phyloP scores from a whole-genome alignment of 2,888 invertebrate genomes.

The Leptopilina syphax region DNA sequence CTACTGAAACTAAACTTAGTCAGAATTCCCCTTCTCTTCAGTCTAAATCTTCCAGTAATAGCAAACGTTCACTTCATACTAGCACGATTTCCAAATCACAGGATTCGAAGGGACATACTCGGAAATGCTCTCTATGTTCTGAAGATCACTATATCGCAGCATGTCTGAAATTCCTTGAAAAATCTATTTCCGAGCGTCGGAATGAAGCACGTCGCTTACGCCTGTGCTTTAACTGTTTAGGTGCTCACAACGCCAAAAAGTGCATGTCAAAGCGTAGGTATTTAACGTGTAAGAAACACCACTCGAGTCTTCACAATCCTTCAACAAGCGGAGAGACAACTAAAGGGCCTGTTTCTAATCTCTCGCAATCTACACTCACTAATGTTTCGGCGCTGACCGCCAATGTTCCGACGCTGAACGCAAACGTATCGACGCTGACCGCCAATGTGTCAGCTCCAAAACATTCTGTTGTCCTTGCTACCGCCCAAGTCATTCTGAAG shows the following conservation, averaged over 20 bases:
- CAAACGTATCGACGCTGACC: conserved; percentile 27
- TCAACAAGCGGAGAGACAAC: too few species aligned
- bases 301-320: too few species aligned
- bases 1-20: neutral
- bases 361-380: neutral
- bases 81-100: too few species aligned
- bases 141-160: too few species aligned
- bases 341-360: too few species aligned
- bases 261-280: neutral
- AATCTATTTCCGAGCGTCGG: neutral
- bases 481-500: conserved; percentile 39
- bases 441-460: conserved; percentile 15
- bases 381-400: neutral
- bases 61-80: too few species aligned
- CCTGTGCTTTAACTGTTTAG: neutral
- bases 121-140: too few species aligned
- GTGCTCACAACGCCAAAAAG: neutral
- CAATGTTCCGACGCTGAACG: conserved; percentile 9
- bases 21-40: neutral
- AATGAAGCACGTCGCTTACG: neutral
- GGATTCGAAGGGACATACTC: too few species aligned
- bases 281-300: neutral
- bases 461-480: conserved; percentile 36
- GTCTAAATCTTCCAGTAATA: too few species aligned
- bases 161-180: neutral